These are phyloP conservation scores for Pangasius djambal DNA, from an alignment of 2,797 vertebrate species.

Conservation along the genomic window DNA sequence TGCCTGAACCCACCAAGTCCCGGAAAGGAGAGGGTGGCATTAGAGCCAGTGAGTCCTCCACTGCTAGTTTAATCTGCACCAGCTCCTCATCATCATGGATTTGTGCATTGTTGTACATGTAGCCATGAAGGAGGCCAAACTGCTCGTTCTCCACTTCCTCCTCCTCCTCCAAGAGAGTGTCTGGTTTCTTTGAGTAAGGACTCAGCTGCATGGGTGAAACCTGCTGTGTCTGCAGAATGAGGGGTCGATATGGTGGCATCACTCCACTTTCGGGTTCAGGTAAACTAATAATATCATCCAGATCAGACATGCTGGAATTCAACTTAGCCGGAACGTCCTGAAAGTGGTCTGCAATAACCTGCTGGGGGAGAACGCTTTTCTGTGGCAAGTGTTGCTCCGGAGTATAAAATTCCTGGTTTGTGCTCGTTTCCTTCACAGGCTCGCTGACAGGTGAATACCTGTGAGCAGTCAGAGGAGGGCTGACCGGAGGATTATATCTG, in stretches of 20 bases:
- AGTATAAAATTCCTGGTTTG: constrained; percentile 78
- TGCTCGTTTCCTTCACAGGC: constrained; percentile 59
- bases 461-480: constrained; percentile 82
- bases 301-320: constrained; percentile 71
- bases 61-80: constrained; percentile 77
- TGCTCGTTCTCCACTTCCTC: constrained; percentile 77
- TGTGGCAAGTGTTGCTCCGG: constrained; percentile 70
- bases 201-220: constrained; percentile 77
- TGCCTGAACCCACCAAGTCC: constrained; percentile 82
- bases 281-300: constrained; percentile 71
- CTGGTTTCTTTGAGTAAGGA: constrained; percentile 76
- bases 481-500: constrained; percentile 79
- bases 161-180: constrained; percentile 70
- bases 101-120: constrained; percentile 85
- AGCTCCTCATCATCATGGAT: constrained; percentile 80
- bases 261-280: constrained; percentile 69
- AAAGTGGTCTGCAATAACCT: constrained; percentile 73
- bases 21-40: constrained; percentile 95
- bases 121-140: constrained; percentile 89
- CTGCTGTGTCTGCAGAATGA: constrained; percentile 72
- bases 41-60: constrained; percentile 85
- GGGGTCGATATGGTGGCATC: constrained; percentile 75
- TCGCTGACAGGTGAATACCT: constrained; percentile 70
- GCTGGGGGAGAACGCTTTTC: constrained; percentile 74
- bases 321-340: constrained; percentile 78